Base-by-base conservation (phyloP, 2,113 vertebrate species). In the Silurus asotus region DNA sequence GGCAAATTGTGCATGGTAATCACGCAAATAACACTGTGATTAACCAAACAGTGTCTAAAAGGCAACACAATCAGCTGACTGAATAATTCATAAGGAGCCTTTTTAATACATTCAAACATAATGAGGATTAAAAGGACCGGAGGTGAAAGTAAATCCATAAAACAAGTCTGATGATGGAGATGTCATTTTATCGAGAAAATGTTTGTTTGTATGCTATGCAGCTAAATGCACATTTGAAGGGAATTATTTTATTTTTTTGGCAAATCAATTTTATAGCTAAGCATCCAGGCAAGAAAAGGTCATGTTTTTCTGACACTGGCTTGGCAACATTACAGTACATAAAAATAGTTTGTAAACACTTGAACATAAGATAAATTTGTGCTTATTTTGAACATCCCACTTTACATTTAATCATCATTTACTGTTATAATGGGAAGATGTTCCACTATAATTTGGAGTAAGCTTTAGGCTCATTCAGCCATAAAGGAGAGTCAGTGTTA, bases 31-130 rank as follows among this genome's bases (percentile, higher is more conserved):
- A 67, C 62, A 59, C 82, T 2, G 81, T 86, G 81, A 83, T 89
- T 89, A 89, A 76, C 83, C 82, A 89, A 89, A 83, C 56, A 69
- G 56, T 85, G 80, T 74, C 87, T 80, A 88, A 82, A 85, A 80
- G 67, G 65, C 84, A 67, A 80, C 79, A 82, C 81, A 89, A 89
- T 86, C 86, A 86, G 82, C 83, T 78, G 79, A 77, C 84, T 87
- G 84, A 88, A 88, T 88, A 88, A 89, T 83, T 89, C 58, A 86
- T 88, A 62, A 61, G 19, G 81, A 61, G 67, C 64, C 53, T 51
- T 86, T 89, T 80, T 87, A 83, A 83, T 77, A 81, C 75, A 84
- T 58, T 53, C 51, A 77, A 19, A 75, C 64, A 80, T 88, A 86
- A 81, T 88, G 86, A 86, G 76, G 58, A 85, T 82, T 13, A 61